Conservation (phyloP, 2,888 invertebrate species). For the Drosophila robusta region DNA sequence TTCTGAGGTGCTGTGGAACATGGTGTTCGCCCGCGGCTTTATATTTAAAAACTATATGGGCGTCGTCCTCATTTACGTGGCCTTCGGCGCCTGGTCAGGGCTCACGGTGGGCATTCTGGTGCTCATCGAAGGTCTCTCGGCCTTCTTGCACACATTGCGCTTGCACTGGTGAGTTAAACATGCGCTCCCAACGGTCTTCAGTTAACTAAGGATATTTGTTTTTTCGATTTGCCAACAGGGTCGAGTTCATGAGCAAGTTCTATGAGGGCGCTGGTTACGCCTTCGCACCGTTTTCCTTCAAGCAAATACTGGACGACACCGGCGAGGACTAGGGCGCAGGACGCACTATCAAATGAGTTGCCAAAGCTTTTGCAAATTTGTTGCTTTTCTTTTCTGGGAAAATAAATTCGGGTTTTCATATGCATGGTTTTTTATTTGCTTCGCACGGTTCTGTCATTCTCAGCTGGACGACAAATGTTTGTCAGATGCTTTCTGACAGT, state of each 20-base stretch:
- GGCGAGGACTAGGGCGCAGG: slow-evolving; percentile 82
- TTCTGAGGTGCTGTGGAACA: slow-evolving; percentile 96
- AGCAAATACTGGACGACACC: slow-evolving; percentile 88
- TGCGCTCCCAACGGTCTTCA: not conserved
- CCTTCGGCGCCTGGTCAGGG: slow-evolving; percentile 95
- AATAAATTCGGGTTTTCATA: slow-evolving; percentile 68
- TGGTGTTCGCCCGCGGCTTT: slow-evolving; percentile 93
- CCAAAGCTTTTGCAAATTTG: slow-evolving; percentile 29
- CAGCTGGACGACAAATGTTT: slow-evolving; percentile 57
- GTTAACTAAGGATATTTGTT: not conserved
- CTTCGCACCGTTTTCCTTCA: slow-evolving; percentile 95
- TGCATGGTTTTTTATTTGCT: slow-evolving; percentile 56
- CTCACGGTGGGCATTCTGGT: slow-evolving; percentile 97
- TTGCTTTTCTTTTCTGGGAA: slow-evolving; percentile 39
- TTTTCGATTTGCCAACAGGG: slow-evolving; percentile 86
- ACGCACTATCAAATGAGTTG: slow-evolving; percentile 47
- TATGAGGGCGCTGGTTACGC: slow-evolving; percentile 92
- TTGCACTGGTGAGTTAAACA: slow-evolving; percentile 92
- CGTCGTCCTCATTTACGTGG: slow-evolving; percentile 90
- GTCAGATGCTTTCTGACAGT: slow-evolving; percentile 64
- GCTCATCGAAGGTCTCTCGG: slow-evolving; percentile 99
- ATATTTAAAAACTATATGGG: slow-evolving; percentile 88
- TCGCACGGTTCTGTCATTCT: slow-evolving; percentile 49
- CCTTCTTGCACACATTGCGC: slow-evolving; percentile 98
- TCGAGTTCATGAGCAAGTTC: slow-evolving; percentile 98